phyloP scores from a whole-genome alignment of 1,140 invertebrate species.

The Aphaenogaster rudis region DNA sequence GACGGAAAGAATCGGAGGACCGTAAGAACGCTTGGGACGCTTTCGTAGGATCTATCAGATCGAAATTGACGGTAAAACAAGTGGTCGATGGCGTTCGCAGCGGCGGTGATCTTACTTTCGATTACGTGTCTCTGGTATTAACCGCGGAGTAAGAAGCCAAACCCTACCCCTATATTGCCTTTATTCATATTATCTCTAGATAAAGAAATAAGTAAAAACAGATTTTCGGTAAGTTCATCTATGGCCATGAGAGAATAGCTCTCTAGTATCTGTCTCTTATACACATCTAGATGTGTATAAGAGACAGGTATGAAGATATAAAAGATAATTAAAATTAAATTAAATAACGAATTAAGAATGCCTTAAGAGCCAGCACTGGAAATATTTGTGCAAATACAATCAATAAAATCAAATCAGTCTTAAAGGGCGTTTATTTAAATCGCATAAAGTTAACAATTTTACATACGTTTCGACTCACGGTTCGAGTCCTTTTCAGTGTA shows the following conservation, averaged over 20 bases:
- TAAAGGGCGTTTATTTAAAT: no score
- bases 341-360: no score
- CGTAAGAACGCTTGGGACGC: conserved; percentile 89
- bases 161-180: conserved; percentile 1
- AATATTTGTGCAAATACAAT: no score
- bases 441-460: no score
- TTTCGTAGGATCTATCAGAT: conserved; percentile 92
- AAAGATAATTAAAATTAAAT: neutral
- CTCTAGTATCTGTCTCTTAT: no score
- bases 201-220: conserved; percentile 43
- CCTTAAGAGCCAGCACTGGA: no score
- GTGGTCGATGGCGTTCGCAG: conserved; percentile 93
- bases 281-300: no score
- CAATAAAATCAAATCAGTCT: no score
- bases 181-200: conserved; percentile 23
- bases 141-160: conserved; percentile 91
- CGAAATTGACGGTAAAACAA: conserved; percentile 94
- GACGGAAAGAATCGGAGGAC: conserved; percentile 79
- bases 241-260: neutral
- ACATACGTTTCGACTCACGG: no score
- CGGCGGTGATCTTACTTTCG: conserved; percentile 93
- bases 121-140: conserved; percentile 92
- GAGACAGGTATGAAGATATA: neutral
- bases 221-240: conserved; percentile 5
- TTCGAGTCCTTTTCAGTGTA: no score